Evolutionary conservation across 1,140 invertebrate species (phyloP).

Genomic region (Drosophila kepulauana): DNA sequence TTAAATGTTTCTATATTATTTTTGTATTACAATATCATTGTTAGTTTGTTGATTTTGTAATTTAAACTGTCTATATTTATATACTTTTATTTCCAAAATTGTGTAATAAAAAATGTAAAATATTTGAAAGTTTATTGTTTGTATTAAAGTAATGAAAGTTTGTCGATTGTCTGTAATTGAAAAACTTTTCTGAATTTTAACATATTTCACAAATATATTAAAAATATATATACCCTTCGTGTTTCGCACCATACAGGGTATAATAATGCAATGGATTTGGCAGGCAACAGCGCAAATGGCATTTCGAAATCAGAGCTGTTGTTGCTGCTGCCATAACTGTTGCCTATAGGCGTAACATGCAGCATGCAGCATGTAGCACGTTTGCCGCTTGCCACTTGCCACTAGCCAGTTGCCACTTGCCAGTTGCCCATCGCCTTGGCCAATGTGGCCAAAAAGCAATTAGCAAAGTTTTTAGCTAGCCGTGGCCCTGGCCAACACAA

Average conservation of each 20-base stretch:
- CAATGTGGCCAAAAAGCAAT: slow-evolving; percentile 79
- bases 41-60: too few relatives aligned
- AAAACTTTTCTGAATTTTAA: too few relatives aligned
- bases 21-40: too few relatives aligned
- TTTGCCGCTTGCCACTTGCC: neutral
- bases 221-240: neutral
- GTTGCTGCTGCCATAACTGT: slow-evolving; percentile 45
- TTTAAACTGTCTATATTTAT: too few relatives aligned
- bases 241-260: slow-evolving; percentile 12
- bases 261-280: slow-evolving; percentile 36
- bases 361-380: slow-evolving; percentile 20
- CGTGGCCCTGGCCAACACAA: slow-evolving; percentile 4
- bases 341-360: slow-evolving; percentile 16
- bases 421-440: slow-evolving; percentile 47
- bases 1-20: too few relatives aligned
- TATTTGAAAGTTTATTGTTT: too few relatives aligned
- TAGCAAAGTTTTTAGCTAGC: slow-evolving; percentile 74
- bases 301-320: slow-evolving; percentile 37
- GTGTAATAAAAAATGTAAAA: too few relatives aligned
- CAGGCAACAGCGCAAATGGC: slow-evolving; percentile 43
- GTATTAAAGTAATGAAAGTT: too few relatives aligned
- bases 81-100: too few relatives aligned
- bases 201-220: too few relatives aligned
- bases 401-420: neutral
- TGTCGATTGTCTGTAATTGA: too few relatives aligned